Base-by-base conservation (phyloP, 2,797 vertebrate genomes). In the Smutsia gigantea region DNA sequence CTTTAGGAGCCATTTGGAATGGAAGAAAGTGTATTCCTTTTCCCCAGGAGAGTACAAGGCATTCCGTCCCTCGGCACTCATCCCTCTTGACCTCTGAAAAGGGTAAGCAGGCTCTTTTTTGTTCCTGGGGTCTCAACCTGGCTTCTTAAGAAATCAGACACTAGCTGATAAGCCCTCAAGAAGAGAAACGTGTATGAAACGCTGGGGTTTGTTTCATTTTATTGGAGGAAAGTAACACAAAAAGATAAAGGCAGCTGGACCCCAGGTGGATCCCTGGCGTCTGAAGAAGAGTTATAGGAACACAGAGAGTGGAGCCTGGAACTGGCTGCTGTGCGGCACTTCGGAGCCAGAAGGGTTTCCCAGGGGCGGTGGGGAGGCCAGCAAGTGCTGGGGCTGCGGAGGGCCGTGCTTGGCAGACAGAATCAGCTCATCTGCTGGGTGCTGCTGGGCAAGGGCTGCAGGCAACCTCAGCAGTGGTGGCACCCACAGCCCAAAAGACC, bases 331-430 rank as follows among this genome's bases (percentile, higher is more conserved):
- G 0, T 3, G 2, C 8, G 27, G 14, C 0, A 4, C 29, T 42
- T 53, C 4, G 7, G 25, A 31, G 5, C 7, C 34, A 42, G 84
- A 18, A 34, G n/a, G 14, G 34, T 27, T 31, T 55, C 42, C 4
- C 2, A 25, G 4, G 14, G 2, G 18, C 1, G 0, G 7, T 9
- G 2, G 5, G n/a, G 11, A 9, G 23, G n/a, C 7, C 34, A 6
- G 15, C 4, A 2, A 64, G 18, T 3, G 5, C 77, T 13, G 2
- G 9, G 15, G 17, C 14, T 72, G 21, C 8, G 5, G 4, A 13
- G 55, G 31, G 39, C 31, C 53, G n/a, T 0, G 18, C 27, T 66
- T 51, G 21, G 10, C 0, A 21, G 23, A 68, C 4, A 17, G 10
- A 5, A 18, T 2, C 55, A 10, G 13, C 61, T 23, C 3, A 27